Conservation (phyloP, 1,140 invertebrate species). For the Trigoniulus corallinus region DNA sequence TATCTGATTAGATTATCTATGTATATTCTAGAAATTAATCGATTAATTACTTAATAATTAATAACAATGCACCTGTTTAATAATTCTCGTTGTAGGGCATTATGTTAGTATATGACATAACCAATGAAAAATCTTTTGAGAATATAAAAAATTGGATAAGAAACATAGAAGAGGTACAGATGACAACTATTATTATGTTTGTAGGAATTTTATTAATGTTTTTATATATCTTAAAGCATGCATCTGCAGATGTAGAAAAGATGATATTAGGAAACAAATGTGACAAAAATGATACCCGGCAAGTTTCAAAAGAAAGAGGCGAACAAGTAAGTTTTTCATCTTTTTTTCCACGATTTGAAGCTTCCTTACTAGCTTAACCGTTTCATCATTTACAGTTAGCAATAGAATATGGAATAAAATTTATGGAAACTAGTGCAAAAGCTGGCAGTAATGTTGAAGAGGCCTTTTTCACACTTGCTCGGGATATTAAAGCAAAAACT, state of each 20-base stretch:
- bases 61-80: too few species aligned
- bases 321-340: conserved; percentile 31
- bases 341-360: not conserved
- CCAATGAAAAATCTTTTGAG: conserved; percentile 35
- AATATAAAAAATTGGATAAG: conserved; percentile 37
- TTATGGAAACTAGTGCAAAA: conserved; percentile 86
- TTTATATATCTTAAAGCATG: conserved; percentile 32
- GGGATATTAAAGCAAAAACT: conserved; percentile 87
- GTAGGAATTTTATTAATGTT: conserved; percentile 5
- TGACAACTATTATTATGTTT: conserved; percentile 8
- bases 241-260: conserved; percentile 83
- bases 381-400: conserved; percentile 33
- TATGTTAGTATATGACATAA: conserved; percentile 36
- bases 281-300: conserved; percentile 73
- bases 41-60: too few species aligned
- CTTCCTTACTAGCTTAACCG: not conserved
- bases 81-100: conserved; percentile 23
- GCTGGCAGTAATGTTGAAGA: conserved; percentile 79
- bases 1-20: too few species aligned
- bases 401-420: conserved; percentile 80
- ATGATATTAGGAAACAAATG: conserved; percentile 93
- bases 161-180: conserved; percentile 27
- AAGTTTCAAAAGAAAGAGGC: conserved; percentile 47
- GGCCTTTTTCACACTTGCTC: conserved; percentile 79
- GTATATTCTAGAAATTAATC: too few species aligned